These are phyloP conservation scores for Drosophila ironensis DNA, from an alignment of 1,140 invertebrate species.

Conservation along the genomic window DNA sequence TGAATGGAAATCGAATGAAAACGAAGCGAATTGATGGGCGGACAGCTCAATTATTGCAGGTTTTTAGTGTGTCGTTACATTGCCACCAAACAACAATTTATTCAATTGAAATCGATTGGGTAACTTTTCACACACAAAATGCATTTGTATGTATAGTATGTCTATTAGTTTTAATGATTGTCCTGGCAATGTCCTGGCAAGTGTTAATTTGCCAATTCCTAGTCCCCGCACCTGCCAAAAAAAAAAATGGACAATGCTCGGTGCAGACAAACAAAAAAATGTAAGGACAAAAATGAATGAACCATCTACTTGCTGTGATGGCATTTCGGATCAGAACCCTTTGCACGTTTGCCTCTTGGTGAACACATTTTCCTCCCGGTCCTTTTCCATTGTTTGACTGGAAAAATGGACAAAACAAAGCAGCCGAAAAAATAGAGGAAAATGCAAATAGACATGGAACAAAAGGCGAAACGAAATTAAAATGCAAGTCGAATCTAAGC, in stretches of 20 bases:
- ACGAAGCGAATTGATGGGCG: not conserved
- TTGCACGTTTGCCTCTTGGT: constrained; percentile 40
- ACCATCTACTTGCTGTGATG: not conserved
- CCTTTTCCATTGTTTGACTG: constrained; percentile 31
- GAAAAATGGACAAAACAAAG: not conserved
- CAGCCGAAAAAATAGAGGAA: not conserved
- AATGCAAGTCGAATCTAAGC: constrained; percentile 52
- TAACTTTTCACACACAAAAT: no score
- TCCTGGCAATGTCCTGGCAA: not conserved
- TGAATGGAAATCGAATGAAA: not conserved
- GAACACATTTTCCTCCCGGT: constrained; percentile 15
- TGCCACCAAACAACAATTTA: no score
- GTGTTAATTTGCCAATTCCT: constrained; percentile 12
- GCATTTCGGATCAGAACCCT: constrained; percentile 51
- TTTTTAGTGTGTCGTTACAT: no score
- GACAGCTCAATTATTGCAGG: not conserved
- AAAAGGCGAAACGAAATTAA: constrained; percentile 32
- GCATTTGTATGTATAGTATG: no score
- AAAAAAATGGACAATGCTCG: constrained; percentile 3
- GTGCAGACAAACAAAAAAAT: not conserved
- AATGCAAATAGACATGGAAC: no score
- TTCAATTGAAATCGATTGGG: no score
- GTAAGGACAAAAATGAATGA: not conserved
- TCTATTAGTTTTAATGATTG: no score
- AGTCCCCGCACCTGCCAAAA: constrained; percentile 2